Evolutionary conservation across 2,888 invertebrate species (phyloP), one percentile per base, ranked within the genome.

Genomic region (Ichneumoninae sp.): DNA sequence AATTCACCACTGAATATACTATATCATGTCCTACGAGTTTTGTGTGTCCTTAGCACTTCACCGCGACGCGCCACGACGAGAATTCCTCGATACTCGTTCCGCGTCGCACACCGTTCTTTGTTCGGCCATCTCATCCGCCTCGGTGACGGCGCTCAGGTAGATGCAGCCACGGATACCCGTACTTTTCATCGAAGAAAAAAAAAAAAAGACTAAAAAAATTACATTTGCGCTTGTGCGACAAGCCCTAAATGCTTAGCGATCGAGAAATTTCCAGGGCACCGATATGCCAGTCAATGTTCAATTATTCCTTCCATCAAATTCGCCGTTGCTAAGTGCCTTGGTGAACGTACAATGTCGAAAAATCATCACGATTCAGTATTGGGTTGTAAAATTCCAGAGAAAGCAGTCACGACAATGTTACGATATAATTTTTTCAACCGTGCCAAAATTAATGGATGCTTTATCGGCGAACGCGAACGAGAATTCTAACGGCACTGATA

Each of bases 101-200:
- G 74, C 84, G 75, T 79, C 75, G 70, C 71, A 66, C 81, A 33
- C 60, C 33, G 50, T 82, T 76, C 50, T 75, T 72, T 54, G 76
- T 65, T 70, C 84, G 75, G 54, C 54, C 84, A 81, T 75, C 57
- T 69, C 68, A 66, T 69, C 57, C 40, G 47, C 16, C 50, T 7
- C 52, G n/a, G n/a, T 60, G 71, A 71, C 60, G 65, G 57, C 68
- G 47, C 57, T 69, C 72, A 71, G 30, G 50, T 33, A 22, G n/a
- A 40, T 40, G 57, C 72, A 54, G 33, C 70, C 50, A 68, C 65
- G 50, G 30, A 36, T 30, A 5, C 22, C 54, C 54, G 33, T 77
- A 57, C 40, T 44, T 44, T 7, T 30, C 10, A 47, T 47, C 1
- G 40, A 40, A 13, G 26, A 26, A 26, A 57, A 57, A 57, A 22